phyloP scores from a whole-genome alignment of 2,888 invertebrate species.

The Scaptomyza caliginosa region DNA sequence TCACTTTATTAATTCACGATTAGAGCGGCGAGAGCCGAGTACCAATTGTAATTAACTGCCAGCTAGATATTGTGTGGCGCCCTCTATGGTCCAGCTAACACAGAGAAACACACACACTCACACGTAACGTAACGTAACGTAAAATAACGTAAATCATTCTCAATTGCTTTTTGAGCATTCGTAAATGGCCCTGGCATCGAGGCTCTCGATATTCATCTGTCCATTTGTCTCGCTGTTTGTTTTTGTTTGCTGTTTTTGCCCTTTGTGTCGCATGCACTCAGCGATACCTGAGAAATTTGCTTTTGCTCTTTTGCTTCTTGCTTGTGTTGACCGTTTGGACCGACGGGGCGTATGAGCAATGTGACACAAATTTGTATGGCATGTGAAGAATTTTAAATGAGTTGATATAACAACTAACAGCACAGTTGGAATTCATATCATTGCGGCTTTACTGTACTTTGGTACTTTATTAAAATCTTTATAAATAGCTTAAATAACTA shows the following conservation, averaged over 20 bases:
- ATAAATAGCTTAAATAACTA: no score
- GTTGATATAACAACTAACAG: not conserved
- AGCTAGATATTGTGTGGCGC: conserved; percentile 51
- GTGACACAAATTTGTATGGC: conserved; percentile 18
- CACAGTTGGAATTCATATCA: not conserved
- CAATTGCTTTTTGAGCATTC: conserved; percentile 73
- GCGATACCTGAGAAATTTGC: conserved; percentile 10
- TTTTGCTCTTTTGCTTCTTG: not conserved
- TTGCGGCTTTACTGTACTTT: not conserved
- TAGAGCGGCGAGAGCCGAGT: conserved; percentile 49
- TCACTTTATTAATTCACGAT: conserved; percentile 75
- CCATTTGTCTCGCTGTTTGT: conserved; percentile 31
- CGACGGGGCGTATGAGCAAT: conserved; percentile 32
- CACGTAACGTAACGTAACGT: conserved; percentile 49
- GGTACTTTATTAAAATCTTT: no score
- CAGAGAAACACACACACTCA: not conserved
- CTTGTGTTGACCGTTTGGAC: not conserved
- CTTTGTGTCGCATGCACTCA: conserved; percentile 1
- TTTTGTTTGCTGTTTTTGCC: conserved; percentile 10
- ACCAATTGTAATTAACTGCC: conserved; percentile 73
- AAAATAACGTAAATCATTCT: conserved; percentile 70
- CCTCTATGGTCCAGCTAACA: conserved; percentile 24
- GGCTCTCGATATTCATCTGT: conserved; percentile 23
- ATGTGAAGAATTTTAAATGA: conserved; percentile 11
- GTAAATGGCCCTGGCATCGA: conserved; percentile 48